A percentile compares a stretch with the other conserved stretches of the same genome.
Evolutionary conservation across 64 coral and sea anemone genomes (phyloP).

Genomic region (Porites lutea): DNA sequence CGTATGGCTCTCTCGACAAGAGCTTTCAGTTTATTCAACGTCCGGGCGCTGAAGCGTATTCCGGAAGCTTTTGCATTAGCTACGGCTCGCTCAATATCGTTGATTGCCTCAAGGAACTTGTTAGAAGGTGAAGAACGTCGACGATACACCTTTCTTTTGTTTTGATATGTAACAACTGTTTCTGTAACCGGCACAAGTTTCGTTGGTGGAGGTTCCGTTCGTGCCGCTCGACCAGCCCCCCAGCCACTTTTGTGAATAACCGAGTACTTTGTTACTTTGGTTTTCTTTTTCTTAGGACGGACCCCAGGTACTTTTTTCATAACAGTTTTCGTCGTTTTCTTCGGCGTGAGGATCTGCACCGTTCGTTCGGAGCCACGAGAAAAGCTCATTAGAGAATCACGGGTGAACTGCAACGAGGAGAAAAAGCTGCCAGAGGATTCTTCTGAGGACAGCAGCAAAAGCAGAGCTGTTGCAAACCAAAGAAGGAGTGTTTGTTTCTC

Average conservation of each 20-base stretch:
- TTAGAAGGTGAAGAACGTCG: conserved; percentile 65
- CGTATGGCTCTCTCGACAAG: conserved; percentile 7
- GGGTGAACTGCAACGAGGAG: conserved; percentile 51
- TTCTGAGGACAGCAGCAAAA: background rate
- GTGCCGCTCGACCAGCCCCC: background rate
- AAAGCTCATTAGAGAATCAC: conserved; percentile 65
- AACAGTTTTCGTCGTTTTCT: conserved; percentile 4
- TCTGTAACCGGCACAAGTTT: background rate
- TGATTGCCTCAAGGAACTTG: conserved; percentile 71
- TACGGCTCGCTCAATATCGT: conserved; percentile 72
- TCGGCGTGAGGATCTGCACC: conserved; percentile 56
- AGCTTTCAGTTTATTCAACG: conserved; percentile 25
- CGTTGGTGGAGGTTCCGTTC: background rate
- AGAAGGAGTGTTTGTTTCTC: background rate
- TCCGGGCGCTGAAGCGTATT: background rate
- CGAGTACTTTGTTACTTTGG: background rate
- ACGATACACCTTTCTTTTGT: conserved; percentile 55
- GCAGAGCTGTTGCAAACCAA: too few species aligned
- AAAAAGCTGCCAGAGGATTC: background rate
- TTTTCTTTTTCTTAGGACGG: background rate
- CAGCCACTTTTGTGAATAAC: background rate
- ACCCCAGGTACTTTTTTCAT: background rate
- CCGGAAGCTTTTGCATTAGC: conserved; percentile 51
- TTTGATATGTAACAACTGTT: conserved; percentile 33
- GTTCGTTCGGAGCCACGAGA: conserved; percentile 40